phyloP scores from a whole-genome alignment of 2,888 invertebrate species.

The Brenthis hecate region DNA sequence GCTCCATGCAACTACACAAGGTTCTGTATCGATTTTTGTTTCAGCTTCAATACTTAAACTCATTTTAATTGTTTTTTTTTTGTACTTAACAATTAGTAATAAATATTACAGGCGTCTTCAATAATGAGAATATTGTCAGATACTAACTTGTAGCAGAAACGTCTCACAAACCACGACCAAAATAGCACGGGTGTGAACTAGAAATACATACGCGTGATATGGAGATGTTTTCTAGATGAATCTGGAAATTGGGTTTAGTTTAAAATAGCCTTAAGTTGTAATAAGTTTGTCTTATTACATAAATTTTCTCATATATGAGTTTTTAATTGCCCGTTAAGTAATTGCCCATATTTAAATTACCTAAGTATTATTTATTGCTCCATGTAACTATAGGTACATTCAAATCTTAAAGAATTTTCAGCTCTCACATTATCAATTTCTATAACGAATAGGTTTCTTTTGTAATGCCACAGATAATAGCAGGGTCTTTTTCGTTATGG shows the following conservation, averaged over 20 bases:
- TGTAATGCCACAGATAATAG: too few relatives aligned
- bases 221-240: conserved; percentile 27
- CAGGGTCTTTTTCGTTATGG: not conserved
- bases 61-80: conserved; percentile 49
- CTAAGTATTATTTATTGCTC: too few relatives aligned
- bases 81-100: conserved; percentile 20
- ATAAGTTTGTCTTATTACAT: not conserved
- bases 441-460: too few relatives aligned
- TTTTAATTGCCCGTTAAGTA: too few relatives aligned
- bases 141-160: conserved; percentile 43
- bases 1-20: conserved; percentile 67
- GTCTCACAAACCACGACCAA: conserved; percentile 23
- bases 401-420: too few relatives aligned
- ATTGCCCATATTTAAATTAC: too few relatives aligned
- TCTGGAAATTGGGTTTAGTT: conserved; percentile 12
- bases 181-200: conserved; percentile 24
- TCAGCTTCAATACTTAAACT: conserved; percentile 60
- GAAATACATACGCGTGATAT: conserved; percentile 21
- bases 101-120: conserved; percentile 40
- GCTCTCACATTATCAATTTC: too few relatives aligned
- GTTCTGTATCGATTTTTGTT: conserved; percentile 63
- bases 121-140: conserved; percentile 44
- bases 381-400: too few relatives aligned
- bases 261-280: not conserved
- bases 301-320: too few relatives aligned